Percentiles rank a stretch among this genome's conserved stretches.
Conservation (phyloP, 2,888 invertebrate species). For the Metalampra italica region DNA sequence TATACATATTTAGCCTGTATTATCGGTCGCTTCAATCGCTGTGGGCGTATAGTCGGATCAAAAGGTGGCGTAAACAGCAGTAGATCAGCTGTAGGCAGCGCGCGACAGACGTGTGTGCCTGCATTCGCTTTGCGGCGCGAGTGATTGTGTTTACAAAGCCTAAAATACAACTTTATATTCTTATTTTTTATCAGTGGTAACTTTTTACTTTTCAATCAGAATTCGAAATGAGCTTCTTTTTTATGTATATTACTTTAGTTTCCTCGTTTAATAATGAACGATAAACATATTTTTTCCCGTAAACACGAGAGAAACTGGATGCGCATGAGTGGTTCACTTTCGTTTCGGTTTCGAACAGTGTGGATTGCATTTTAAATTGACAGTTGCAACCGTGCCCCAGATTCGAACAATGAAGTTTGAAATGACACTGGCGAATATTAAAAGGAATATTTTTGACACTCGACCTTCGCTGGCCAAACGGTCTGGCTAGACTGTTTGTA, state of each 20-base stretch:
- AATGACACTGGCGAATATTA: slow-evolving; percentile 1
- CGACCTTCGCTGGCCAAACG: slow-evolving; percentile 27
- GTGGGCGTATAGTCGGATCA: slow-evolving; percentile 28
- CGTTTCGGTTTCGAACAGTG: slow-evolving; percentile 41
- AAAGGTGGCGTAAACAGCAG: slow-evolving; percentile 44
- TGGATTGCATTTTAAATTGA: slow-evolving; percentile 25
- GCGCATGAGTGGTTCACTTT: slow-evolving; percentile 67
- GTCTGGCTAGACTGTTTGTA: slow-evolving; percentile 29
- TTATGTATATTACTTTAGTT: not conserved
- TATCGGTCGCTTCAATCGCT: slow-evolving; percentile 37
- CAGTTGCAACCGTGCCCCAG: slow-evolving; percentile 28
- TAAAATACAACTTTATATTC: slow-evolving; percentile 10
- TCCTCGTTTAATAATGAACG: not conserved
- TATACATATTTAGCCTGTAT: slow-evolving; percentile 12
- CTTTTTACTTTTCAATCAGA: not conserved
- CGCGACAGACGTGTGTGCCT: slow-evolving; percentile 43
- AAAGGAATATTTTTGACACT: slow-evolving; percentile 15
- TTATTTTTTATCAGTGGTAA: not conserved
- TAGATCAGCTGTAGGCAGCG: slow-evolving; percentile 50
- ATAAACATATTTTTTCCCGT: slow-evolving; percentile 7
- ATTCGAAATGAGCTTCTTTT: not conserved
- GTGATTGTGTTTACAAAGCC: slow-evolving; percentile 41
- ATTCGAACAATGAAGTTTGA: slow-evolving; percentile 18
- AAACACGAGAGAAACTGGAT: slow-evolving; percentile 44
- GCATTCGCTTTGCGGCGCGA: slow-evolving; percentile 30